Evolutionary conservation across 2,797 vertebrate species (phyloP).

Genomic region (Percopsis omiscomaycus): DNA sequence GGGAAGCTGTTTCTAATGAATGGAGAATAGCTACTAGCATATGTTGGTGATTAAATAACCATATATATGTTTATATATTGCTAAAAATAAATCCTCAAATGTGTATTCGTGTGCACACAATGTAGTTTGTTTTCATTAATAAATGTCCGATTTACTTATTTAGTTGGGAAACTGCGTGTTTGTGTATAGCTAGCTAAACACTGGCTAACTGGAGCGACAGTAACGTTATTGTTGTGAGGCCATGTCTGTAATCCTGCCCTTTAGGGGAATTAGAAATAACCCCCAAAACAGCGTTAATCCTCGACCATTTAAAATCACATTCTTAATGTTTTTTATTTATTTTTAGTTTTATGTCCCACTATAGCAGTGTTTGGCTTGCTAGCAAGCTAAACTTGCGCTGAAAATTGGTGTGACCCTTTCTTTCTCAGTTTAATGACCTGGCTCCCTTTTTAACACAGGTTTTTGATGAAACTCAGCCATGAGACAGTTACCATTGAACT

Average conservation of each 20-base stretch:
- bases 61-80: fast-evolving
- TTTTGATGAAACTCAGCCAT: conserved; percentile 99
- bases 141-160: background rate
- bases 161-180: background rate
- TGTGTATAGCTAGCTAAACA: background rate
- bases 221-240: background rate
- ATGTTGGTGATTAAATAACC: background rate
- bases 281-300: background rate
- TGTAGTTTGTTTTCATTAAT: too few species aligned
- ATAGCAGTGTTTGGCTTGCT: too few species aligned
- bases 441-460: conserved; percentile 68
- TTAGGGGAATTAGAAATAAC: background rate
- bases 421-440: background rate
- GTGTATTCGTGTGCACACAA: too few species aligned
- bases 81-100: too few species aligned
- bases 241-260: background rate
- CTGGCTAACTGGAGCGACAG: background rate
- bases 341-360: too few species aligned
- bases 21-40: conserved; percentile 11
- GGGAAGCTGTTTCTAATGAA: conserved; percentile 67
- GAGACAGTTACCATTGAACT: conserved; percentile 98
- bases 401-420: too few species aligned
- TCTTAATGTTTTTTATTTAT: too few species aligned
- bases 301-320: too few species aligned
- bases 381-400: too few species aligned